Evolutionary conservation across 2,888 invertebrate genomes (phyloP), one percentile per base, ranked within the genome.

Genomic region (Pheosia tremula): DNA sequence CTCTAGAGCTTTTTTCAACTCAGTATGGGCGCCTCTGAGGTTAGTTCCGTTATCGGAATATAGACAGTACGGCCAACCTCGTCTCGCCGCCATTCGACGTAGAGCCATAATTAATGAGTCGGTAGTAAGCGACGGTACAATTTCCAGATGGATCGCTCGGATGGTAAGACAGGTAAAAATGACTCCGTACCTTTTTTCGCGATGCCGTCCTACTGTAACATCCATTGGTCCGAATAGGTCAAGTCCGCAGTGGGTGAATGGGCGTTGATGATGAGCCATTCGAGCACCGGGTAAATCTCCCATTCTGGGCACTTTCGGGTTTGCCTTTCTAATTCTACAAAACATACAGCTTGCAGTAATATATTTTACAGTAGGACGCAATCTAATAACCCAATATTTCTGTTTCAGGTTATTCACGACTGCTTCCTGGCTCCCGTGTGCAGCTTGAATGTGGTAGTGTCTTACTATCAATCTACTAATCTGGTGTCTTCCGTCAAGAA

Each of bases 161-260:
- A 66, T 58, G 0, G 71, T 74, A 1, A 71, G 49, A 45, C 70
- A 71, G 0, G 68, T 71, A 56, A 74, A 71, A n/a, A 74, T 43
- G 5, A 66, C 66, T 0, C 64, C 67, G 39, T 64, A 73, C 52
- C 67, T 54, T n/a, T 63, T 62, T 47, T 61, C 60, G 0, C 64
- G 43, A 5, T 62, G 62, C 2, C 67, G 49, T 4, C 71, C 69
- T 3, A 67, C 53, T 0, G 67, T 63, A 11, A 68, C 60, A 1
- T 60, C 62, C 50, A 69, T 62, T 3, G 71, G 67, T 2, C 71
- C 68, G 38, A 71, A 71, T 4, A 61, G 41, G 50, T 71, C 71
- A 4, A 68, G 24, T 0, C 70, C 68, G 10, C 61, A 61, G 38
- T 56, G 59, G 0, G 63, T 65, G 38, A 71, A 71, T 0, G 65